Evolutionary conservation across 2,113 vertebrate genomes (phyloP).

Genomic region (Psilopogon haemacephalus): DNA sequence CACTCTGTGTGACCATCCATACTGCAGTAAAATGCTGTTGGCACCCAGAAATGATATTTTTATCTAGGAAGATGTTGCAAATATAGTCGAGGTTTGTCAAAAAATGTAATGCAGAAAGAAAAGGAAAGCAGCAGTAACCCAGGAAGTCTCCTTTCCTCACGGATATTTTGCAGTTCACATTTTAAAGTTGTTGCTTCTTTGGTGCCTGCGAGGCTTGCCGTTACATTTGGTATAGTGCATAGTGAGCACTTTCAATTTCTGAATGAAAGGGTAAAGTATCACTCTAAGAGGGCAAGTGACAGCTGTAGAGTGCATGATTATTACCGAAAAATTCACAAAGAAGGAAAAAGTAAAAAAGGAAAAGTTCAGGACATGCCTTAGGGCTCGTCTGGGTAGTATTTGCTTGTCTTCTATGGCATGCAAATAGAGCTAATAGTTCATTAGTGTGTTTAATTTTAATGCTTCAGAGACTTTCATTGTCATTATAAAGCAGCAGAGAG

Average conservation of each 20-base stretch:
- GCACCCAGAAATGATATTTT: background rate
- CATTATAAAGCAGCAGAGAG: background rate
- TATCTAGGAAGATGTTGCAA: background rate
- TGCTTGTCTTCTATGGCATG: background rate
- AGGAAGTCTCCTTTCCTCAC: background rate
- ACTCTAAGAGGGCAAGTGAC: background rate
- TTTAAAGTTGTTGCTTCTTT: background rate
- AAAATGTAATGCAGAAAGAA: background rate
- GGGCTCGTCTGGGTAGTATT: background rate
- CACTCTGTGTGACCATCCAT: background rate
- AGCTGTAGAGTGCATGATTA: background rate
- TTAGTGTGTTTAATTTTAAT: background rate
- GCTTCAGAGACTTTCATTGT: background rate
- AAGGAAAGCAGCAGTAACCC: background rate
- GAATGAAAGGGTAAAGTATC: background rate
- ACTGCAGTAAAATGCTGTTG: background rate
- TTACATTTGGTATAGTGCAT: background rate
- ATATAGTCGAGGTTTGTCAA: background rate
- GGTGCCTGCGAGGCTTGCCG: rapidly evolving
- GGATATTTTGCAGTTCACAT: background rate
- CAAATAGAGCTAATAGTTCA: background rate
- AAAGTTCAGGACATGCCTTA: background rate
- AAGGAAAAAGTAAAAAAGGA: background rate
- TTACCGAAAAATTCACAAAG: background rate
- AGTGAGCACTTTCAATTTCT: background rate